Evolutionary conservation across 2,888 invertebrate genomes (phyloP).

Genomic region (Perizoma flavofasciatum): DNA sequence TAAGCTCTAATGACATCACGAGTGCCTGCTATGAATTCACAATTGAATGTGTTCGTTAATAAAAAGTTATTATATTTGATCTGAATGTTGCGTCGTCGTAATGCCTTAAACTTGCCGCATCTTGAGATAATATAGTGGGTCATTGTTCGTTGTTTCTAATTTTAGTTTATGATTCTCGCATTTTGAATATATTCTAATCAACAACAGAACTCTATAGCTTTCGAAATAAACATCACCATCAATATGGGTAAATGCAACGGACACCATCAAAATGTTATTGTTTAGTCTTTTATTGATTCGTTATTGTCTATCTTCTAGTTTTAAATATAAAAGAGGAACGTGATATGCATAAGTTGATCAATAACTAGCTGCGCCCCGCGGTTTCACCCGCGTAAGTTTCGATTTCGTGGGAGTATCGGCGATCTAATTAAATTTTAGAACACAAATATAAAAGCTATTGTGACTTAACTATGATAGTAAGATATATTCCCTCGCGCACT

Average conservation of each 20-base stretch:
- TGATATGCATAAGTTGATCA: constrained; percentile 2
- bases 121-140: constrained; percentile 60
- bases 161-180: constrained; percentile 57
- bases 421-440: too few species aligned
- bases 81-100: constrained; percentile 49
- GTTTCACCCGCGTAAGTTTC: too few species aligned
- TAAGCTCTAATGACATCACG: constrained; percentile 65
- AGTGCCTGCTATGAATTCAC: constrained; percentile 64
- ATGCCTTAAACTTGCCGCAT: constrained; percentile 56
- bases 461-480: too few species aligned
- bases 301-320: constrained; percentile 1
- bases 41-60: constrained; percentile 74
- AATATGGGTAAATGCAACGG: constrained; percentile 1
- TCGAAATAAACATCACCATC: constrained; percentile 20
- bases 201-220: constrained; percentile 36
- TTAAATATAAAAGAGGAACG: neutral
- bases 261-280: constrained; percentile 4
- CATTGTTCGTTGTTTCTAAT: constrained; percentile 67
- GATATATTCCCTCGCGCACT: too few species aligned
- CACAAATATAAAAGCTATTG: too few species aligned
- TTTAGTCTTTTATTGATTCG: constrained; percentile 12
- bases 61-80: constrained; percentile 53
- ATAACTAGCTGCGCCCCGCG: too few species aligned
- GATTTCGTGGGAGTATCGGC: too few species aligned
- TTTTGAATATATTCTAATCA: constrained; percentile 42